Percentiles rank a stretch among this genome's conserved stretches.
These are phyloP conservation scores for Gephyroberyx darwinii DNA, from an alignment of 2,797 vertebrate genomes.

Conservation along the genomic window DNA sequence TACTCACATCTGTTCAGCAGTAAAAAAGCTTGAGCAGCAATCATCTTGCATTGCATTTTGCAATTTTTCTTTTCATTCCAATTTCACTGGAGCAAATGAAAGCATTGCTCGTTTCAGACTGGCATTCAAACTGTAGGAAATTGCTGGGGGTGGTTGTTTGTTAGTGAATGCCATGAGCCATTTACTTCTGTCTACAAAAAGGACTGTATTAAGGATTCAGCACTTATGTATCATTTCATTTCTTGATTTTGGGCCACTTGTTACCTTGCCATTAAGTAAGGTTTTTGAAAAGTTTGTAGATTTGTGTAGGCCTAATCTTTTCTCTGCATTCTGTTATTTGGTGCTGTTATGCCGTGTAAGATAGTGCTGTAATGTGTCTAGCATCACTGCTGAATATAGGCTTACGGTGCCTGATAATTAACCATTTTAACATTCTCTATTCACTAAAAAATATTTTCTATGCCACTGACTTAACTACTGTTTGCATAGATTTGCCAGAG, in stretches of 20 bases:
- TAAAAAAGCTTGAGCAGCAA: conserved; percentile 5
- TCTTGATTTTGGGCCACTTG: neutral
- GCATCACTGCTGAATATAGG: no score
- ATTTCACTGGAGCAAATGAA: conserved; percentile 42
- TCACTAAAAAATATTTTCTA: neutral
- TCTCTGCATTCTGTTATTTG: neutral
- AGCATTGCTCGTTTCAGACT: conserved; percentile 30
- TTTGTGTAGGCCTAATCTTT: neutral
- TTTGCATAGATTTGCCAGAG: neutral
- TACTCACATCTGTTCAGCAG: conserved; percentile 41
- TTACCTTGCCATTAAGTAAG: conserved; percentile 1
- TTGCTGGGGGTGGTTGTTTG: conserved; percentile 47
- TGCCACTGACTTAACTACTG: neutral
- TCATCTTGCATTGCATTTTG: conserved; percentile 24
- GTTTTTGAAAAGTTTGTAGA: neutral
- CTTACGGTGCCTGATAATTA: neutral
- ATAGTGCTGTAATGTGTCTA: neutral
- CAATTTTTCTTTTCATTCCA: neutral
- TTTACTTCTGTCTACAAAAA: conserved; percentile 41
- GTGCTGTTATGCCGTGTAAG: neutral
- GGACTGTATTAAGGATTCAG: conserved; percentile 25
- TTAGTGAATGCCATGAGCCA: conserved; percentile 35
- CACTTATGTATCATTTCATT: conserved; percentile 2
- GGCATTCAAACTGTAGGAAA: conserved; percentile 46
- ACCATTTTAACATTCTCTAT: neutral